Evolutionary conservation across 2,888 invertebrate genomes (phyloP).

Genomic region (Drosophila ustulata): DNA sequence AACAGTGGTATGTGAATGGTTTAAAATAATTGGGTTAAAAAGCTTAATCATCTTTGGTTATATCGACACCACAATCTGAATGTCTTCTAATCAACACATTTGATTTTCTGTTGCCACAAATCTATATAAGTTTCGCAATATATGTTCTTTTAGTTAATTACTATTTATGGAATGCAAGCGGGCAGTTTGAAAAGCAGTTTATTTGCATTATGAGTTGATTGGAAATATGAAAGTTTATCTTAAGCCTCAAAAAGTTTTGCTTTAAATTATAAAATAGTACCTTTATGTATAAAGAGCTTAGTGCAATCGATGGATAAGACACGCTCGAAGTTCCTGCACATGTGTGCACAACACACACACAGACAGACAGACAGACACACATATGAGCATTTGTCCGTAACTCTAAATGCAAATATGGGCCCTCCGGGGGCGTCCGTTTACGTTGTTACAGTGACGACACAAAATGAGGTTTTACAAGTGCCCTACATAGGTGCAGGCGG

Average conservation of each 20-base stretch:
- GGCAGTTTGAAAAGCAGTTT: background rate
- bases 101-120: no score
- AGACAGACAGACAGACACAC: conserved; percentile 12
- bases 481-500: conserved; percentile 21
- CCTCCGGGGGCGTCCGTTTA: conserved; percentile 46
- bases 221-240: background rate
- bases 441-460: conserved; percentile 62
- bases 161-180: background rate
- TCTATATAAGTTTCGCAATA: no score
- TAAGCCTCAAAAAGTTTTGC: conserved; percentile 30
- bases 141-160: background rate
- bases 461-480: conserved; percentile 57
- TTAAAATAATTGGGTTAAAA: no score
- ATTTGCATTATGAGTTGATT: conserved; percentile 1
- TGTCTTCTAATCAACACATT: no score
- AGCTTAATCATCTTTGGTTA: no score
- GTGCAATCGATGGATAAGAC: conserved; percentile 62
- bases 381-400: conserved; percentile 50
- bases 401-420: conserved; percentile 64
- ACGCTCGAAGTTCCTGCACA: conserved; percentile 31
- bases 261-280: conserved; percentile 43
- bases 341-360: conserved; percentile 17
- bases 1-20: no score
- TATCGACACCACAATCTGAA: no score
- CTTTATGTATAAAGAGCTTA: conserved; percentile 40